These are phyloP conservation scores for Chitala chitala DNA, from an alignment of 2,113 vertebrate species.

Conservation along the genomic window DNA sequence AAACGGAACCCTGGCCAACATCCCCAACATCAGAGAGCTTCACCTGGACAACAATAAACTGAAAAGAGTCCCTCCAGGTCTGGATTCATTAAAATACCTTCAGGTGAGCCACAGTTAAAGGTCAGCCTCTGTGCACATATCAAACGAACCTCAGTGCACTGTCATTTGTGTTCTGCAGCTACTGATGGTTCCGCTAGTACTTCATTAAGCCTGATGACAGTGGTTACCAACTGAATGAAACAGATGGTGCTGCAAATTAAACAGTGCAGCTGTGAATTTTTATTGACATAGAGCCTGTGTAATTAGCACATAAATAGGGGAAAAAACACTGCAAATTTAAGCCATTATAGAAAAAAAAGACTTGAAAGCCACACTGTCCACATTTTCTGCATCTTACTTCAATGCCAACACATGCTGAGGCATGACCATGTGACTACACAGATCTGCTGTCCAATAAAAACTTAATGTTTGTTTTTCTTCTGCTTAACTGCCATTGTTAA, in stretches of 20 bases:
- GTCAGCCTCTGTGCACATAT: not conserved
- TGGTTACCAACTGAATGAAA: too few species aligned
- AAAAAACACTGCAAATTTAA: too few species aligned
- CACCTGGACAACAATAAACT: slow-evolving; percentile 89
- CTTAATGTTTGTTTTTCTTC: too few species aligned
- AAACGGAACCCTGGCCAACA: slow-evolving; percentile 80
- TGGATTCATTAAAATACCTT: slow-evolving; percentile 80
- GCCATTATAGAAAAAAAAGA: too few species aligned
- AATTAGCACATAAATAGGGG: too few species aligned
- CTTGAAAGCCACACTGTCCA: too few species aligned
- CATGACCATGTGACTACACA: not conserved
- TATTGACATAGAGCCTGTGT: not conserved
- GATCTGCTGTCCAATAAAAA: not conserved
- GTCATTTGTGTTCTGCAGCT: not conserved
- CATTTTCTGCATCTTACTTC: too few species aligned
- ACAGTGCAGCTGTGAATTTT: not conserved
- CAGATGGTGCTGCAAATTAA: not conserved
- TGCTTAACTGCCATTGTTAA: too few species aligned
- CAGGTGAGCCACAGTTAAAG: slow-evolving; percentile 64
- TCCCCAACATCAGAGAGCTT: slow-evolving; percentile 81
- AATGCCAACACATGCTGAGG: not conserved
- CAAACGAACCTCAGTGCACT: not conserved
- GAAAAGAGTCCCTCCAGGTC: slow-evolving; percentile 79
- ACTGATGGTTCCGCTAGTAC: not conserved
- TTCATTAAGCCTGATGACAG: not conserved